phyloP scores from a whole-genome alignment of 2,113 vertebrate genomes.

The Clupea harengus region DNA sequence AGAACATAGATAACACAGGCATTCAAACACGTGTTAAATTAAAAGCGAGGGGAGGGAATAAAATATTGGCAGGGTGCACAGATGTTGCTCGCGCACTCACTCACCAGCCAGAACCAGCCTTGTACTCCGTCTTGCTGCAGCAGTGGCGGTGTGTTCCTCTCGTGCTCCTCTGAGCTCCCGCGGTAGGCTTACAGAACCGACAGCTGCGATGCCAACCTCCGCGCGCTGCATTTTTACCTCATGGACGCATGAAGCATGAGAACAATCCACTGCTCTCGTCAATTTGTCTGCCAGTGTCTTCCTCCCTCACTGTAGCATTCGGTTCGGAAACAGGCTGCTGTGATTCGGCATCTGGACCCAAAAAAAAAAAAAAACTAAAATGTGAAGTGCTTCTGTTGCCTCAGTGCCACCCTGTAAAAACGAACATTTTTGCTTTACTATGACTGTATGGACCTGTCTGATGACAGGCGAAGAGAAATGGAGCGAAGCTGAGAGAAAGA shows the following conservation, averaged over 20 bases:
- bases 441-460: background rate
- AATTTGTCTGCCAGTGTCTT: slow-evolving; percentile 8
- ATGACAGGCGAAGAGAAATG: background rate
- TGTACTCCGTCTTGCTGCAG: slow-evolving; percentile 56
- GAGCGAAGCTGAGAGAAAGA: slow-evolving; percentile 48
- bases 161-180: slow-evolving; percentile 48
- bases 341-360: slow-evolving; percentile 60
- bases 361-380: slow-evolving; percentile 40
- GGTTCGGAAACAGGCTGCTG: slow-evolving; percentile 48
- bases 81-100: slow-evolving; percentile 67
- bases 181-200: slow-evolving; percentile 71
- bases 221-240: slow-evolving; percentile 75
- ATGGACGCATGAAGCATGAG: slow-evolving; percentile 67
- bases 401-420: background rate
- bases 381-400: background rate
- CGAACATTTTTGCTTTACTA: background rate
- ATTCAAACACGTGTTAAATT: slow-evolving; percentile 19
- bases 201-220: slow-evolving; percentile 72
- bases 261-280: slow-evolving; percentile 24
- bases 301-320: slow-evolving; percentile 53
- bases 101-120: slow-evolving; percentile 52
- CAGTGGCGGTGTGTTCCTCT: slow-evolving; percentile 58
- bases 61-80: slow-evolving; percentile 56
- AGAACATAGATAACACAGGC: slow-evolving; percentile 30
- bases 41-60: slow-evolving; percentile 52